Evolutionary conservation across 2,113 vertebrate species (phyloP), one percentile per base, ranked within the genome.

Genomic region (Falcunculus frontatus): DNA sequence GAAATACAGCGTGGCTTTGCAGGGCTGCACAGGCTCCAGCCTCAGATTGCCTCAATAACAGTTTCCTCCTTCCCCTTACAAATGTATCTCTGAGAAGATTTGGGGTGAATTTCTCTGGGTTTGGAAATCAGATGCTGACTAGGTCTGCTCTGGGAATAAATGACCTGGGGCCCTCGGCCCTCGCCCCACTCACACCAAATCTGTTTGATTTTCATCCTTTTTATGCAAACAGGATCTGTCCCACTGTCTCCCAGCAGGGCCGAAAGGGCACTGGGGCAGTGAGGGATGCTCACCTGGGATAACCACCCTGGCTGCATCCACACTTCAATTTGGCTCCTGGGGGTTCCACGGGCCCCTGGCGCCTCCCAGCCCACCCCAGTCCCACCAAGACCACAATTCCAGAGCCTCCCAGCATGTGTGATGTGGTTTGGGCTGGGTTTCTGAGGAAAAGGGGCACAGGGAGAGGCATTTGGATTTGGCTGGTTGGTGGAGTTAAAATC

Each of bases 61-160:
- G 91, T 93, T 97, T 95, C 96, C 97, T 96, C 97, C 95, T 97
- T 97, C 95, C 89, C 64, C 95, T 97, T 80, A 92, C 94, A 97
- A 95, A 97, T 53, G 55, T n/a, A 93, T 96, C 96, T 96, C 96
- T 13, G 94, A 96, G 97, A 89, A 97, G 96, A 91, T 96, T 93
- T 95, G 97, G 97, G 96, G 92, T 56, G 70, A 96, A 75, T 77
- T 70, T 39, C 94, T 75, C 96, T 69, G 85, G 7, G 73, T 91
- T 91, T 78, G 69, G 92, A 96, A 97, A 94, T 92, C 92, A 97
- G 97, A 87, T 68, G 94, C 95, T 96, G 85, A 37, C 72, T 65
- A 17, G 47, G 32, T n/a, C 53, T 52, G 79, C 55, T 86, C 9
- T 6, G 42, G 33, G 83, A 68, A 69, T 78, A 80, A 95, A 93